phyloP scores from a whole-genome alignment of 2,113 vertebrate genomes.

The Osmerus mordax region DNA sequence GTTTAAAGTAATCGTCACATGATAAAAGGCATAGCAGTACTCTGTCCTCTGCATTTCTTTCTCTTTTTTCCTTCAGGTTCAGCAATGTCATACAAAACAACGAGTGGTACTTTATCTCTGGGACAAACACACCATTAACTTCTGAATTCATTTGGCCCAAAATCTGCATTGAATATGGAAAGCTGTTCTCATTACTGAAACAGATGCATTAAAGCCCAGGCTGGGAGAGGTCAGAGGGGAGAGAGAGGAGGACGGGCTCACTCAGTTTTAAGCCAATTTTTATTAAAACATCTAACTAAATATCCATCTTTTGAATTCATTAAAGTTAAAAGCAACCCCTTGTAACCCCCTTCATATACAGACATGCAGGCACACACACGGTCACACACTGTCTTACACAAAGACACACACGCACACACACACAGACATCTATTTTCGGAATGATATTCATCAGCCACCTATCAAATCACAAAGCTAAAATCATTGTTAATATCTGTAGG shows the following conservation, averaged over 20 bases:
- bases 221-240: constrained; percentile 69
- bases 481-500: too few relatives aligned
- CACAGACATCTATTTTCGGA: background rate
- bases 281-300: constrained; percentile 61
- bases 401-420: background rate
- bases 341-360: constrained; percentile 30
- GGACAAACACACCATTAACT: constrained; percentile 75
- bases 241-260: constrained; percentile 42
- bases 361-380: background rate
- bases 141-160: constrained; percentile 59
- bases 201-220: constrained; percentile 68
- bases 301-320: constrained; percentile 60
- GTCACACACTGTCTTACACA: constrained; percentile 2
- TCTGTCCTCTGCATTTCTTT: constrained; percentile 25
- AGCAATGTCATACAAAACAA: constrained; percentile 61
- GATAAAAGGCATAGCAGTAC: constrained; percentile 54
- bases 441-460: too few relatives aligned
- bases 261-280: constrained; percentile 61
- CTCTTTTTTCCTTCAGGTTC: constrained; percentile 60
- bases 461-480: constrained; percentile 34
- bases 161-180: constrained; percentile 68
- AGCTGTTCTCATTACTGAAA: constrained; percentile 71
- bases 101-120: constrained; percentile 66
- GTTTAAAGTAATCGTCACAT: too few relatives aligned
- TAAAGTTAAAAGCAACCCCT: constrained; percentile 65